Percentiles rank a stretch among this genome's conserved stretches.
Evolutionary conservation across 2,888 invertebrate species (phyloP).

Genomic region (Pterostichus madidus): DNA sequence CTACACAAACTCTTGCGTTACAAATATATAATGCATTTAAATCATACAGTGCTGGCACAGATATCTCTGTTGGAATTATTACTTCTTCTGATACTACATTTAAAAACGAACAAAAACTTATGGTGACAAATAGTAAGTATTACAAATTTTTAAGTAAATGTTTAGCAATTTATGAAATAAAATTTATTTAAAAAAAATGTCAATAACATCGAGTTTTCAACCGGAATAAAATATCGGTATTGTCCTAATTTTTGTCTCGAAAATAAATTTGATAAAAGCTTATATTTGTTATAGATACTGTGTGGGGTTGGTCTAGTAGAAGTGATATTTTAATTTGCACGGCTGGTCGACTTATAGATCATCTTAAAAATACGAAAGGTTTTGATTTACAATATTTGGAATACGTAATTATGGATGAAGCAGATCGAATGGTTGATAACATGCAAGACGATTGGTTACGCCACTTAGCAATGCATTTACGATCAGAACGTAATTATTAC

Average conservation of each 20-base stretch:
- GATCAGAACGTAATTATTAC: slow-evolving; percentile 70
- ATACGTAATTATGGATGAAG: slow-evolving; percentile 97
- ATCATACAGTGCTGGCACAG: slow-evolving; percentile 83
- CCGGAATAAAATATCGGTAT: background rate
- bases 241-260: background rate
- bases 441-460: slow-evolving; percentile 95
- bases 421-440: slow-evolving; percentile 95
- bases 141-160: background rate
- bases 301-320: slow-evolving; percentile 80
- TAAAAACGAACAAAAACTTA: slow-evolving; percentile 83
- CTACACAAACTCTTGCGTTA: slow-evolving; percentile 93
- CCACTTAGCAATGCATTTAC: slow-evolving; percentile 86
- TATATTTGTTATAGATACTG: slow-evolving; percentile 76
- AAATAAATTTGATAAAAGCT: slow-evolving; percentile 4
- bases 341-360: slow-evolving; percentile 95
- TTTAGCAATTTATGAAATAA: too few relatives aligned
- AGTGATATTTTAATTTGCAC: slow-evolving; percentile 95
- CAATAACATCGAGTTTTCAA: too few relatives aligned
- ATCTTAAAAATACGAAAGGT: slow-evolving; percentile 90
- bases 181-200: too few relatives aligned
- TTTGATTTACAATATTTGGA: slow-evolving; percentile 85
- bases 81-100: slow-evolving; percentile 86
- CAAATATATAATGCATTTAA: slow-evolving; percentile 93
- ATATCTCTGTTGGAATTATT: slow-evolving; percentile 85
- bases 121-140: slow-evolving; percentile 79